Conservation (phyloP, 2,888 invertebrate genomes). For the Leuctra nigra region DNA sequence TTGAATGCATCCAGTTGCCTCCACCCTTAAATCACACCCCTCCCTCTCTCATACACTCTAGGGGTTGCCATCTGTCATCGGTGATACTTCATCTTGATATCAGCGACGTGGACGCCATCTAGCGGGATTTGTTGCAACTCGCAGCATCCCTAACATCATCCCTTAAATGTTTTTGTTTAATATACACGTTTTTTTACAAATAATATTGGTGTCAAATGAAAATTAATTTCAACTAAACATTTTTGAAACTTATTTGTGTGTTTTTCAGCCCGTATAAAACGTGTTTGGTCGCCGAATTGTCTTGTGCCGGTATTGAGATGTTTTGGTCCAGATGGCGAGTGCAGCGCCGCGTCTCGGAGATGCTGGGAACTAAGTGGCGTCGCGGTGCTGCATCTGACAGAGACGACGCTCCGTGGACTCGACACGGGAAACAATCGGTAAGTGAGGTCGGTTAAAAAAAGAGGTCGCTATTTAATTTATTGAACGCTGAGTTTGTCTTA, state of each 20-base stretch:
- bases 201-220: too few species aligned
- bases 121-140: slow-evolving; percentile 40
- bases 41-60: slow-evolving; percentile 32
- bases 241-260: too few species aligned
- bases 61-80: slow-evolving; percentile 9
- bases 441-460: slow-evolving; percentile 9
- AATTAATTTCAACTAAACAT: too few species aligned
- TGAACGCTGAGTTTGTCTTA: not conserved
- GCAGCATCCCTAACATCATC: slow-evolving; percentile 14
- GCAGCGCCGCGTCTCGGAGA: slow-evolving; percentile 23
- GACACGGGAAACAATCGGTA: slow-evolving; percentile 14
- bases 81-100: not conserved
- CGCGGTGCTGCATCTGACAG: slow-evolving; percentile 14
- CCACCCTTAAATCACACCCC: not conserved
- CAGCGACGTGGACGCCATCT: slow-evolving; percentile 30
- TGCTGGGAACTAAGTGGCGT: slow-evolving; percentile 21
- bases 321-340: not conserved
- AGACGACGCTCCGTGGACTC: slow-evolving; percentile 9
- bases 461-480: not conserved
- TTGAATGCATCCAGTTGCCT: slow-evolving; percentile 12
- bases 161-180: too few species aligned
- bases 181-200: too few species aligned
- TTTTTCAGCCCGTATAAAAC: too few species aligned
- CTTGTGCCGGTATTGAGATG: too few species aligned
- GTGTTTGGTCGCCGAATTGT: too few species aligned